Evolutionary conservation across 35 echinoderm and acorn worm species (phyloP).

Genomic region (Strongylocentrotus purpuratus): DNA sequence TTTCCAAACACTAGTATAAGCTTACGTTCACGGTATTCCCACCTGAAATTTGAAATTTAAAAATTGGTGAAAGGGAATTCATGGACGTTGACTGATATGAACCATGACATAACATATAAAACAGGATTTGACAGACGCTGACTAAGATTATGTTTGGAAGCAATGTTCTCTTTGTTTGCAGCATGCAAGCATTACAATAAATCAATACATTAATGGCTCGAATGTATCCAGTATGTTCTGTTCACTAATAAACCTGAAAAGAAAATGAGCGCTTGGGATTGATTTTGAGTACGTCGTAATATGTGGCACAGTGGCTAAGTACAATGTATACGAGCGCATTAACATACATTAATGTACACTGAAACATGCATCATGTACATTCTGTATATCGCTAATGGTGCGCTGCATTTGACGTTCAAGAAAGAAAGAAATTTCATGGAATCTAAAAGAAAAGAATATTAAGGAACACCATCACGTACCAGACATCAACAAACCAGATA

Average conservation of each 20-base stretch:
- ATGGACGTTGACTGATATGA: not conserved
- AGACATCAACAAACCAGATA: not conserved
- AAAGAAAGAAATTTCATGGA: not conserved
- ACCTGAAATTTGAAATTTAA: not conserved
- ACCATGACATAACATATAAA: not conserved
- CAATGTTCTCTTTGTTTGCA: not conserved
- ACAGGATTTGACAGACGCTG: not conserved
- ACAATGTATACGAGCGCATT: not conserved
- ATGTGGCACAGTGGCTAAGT: not conserved
- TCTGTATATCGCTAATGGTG: not conserved
- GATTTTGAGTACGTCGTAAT: not conserved
- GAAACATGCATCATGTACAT: not conserved
- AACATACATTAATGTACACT: not conserved
- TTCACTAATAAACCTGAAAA: not conserved
- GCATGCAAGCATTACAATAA: not conserved
- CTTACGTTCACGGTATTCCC: not conserved
- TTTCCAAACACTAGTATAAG: not conserved
- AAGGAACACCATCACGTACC: not conserved
- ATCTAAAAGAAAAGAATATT: not conserved
- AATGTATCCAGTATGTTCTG: not conserved
- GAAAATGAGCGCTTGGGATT: not conserved
- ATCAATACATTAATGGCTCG: not conserved
- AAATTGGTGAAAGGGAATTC: not conserved
- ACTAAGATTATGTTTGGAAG: not conserved
- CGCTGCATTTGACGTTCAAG: not conserved